Evolutionary conservation across 1,140 invertebrate species (phyloP).

Genomic region (Neodiprion lecontei): DNA sequence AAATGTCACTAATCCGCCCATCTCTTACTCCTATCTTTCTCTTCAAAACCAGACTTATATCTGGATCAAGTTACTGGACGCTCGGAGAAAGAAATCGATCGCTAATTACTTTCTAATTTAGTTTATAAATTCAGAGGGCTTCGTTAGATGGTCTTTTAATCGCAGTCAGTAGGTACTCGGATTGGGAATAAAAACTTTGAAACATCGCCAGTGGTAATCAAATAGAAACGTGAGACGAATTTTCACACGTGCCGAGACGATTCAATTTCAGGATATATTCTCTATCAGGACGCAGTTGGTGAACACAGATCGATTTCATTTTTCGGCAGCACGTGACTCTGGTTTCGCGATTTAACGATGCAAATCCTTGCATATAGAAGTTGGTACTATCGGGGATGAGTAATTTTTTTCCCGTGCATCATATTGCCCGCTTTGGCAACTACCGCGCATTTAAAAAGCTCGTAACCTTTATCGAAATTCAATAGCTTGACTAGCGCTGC

Average conservation of each 20-base stretch:
- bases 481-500: background rate
- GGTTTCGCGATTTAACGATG: background rate
- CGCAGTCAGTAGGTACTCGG: background rate
- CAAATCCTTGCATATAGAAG: background rate
- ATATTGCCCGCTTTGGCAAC: background rate
- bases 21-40: background rate
- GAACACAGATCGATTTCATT: too few relatives aligned
- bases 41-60: background rate
- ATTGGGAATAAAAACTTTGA: too few relatives aligned
- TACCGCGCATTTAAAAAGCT: background rate
- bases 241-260: too few relatives aligned
- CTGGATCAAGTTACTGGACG: background rate
- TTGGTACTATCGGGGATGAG: background rate
- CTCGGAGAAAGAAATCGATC: background rate
- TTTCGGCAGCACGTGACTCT: too few relatives aligned
- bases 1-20: too few relatives aligned
- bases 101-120: background rate
- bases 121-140: background rate
- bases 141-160: background rate
- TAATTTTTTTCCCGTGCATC: background rate
- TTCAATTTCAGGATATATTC: too few relatives aligned
- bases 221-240: too few relatives aligned
- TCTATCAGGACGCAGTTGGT: too few relatives aligned
- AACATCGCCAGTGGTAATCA: too few relatives aligned
- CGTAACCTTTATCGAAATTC: slow-evolving; percentile 2